Conservation (phyloP, 2,888 invertebrate species). For the Sylvicola fuscatus region DNA sequence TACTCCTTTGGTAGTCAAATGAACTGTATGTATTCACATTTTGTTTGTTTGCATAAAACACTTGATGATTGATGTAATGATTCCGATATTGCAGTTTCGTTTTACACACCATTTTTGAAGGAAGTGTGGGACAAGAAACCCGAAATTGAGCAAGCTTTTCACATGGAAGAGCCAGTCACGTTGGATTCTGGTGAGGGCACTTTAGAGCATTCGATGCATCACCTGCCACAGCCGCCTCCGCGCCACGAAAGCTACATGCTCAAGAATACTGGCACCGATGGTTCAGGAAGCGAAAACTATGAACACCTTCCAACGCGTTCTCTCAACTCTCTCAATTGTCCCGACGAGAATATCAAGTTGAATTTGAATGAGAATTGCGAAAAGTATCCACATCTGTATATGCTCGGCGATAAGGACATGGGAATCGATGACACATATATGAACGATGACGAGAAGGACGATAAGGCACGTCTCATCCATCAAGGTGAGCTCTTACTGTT, state of each 20-base stretch:
- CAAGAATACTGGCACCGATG: conserved; percentile 33
- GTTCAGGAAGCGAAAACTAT: conserved; percentile 43
- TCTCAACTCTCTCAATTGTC: conserved; percentile 30
- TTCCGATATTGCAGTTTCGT: conserved; percentile 56
- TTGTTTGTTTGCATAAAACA: no score
- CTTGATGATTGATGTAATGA: no score
- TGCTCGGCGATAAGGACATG: conserved; percentile 32
- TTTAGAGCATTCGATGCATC: conserved; percentile 47
- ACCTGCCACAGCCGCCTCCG: conserved; percentile 41
- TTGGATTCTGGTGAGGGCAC: conserved; percentile 48
- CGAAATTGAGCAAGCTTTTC: conserved; percentile 82
- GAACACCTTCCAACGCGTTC: conserved; percentile 35
- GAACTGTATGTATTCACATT: conserved; percentile 52
- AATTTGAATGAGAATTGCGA: conserved; percentile 48
- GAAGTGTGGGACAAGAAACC: conserved; percentile 92
- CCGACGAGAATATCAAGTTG: conserved; percentile 27
- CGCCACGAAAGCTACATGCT: conserved; percentile 61
- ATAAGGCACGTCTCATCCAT: conserved; percentile 26
- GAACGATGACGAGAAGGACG: conserved; percentile 22
- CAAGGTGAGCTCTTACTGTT: conserved; percentile 27
- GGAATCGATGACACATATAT: conserved; percentile 24
- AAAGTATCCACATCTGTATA: conserved; percentile 39
- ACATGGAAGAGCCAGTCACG: conserved; percentile 52
- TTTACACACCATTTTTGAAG: conserved; percentile 89
- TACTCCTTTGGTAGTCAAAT: conserved; percentile 67